Percentiles rank a stretch among this genome's conserved stretches.
Conservation (phyloP, 2,113 vertebrate genomes). For the Burhinus oedicnemus region DNA sequence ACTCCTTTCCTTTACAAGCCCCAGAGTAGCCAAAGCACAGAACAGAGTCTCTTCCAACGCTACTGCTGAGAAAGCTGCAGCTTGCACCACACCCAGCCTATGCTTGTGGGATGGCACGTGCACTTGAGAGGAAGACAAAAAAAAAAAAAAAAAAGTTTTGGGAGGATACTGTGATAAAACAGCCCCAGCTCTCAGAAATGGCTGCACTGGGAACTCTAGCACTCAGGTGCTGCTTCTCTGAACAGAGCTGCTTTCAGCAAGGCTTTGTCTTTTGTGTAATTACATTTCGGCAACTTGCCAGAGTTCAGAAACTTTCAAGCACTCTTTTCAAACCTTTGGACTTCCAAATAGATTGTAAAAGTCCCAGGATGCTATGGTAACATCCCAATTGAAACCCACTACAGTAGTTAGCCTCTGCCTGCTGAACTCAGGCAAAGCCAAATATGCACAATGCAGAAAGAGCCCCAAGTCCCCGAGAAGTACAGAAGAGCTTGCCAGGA, state of each 20-base stretch:
- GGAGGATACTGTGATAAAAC: background rate
- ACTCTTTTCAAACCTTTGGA: slow-evolving; percentile 67
- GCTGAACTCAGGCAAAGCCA: slow-evolving; percentile 20
- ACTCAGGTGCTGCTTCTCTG: slow-evolving; percentile 54
- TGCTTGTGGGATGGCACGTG: background rate
- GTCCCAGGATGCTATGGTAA: slow-evolving; percentile 62
- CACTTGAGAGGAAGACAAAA: background rate
- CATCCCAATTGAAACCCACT: slow-evolving; percentile 45
- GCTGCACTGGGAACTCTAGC: background rate
- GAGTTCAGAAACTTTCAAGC: slow-evolving; percentile 69
- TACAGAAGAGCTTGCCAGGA: slow-evolving; percentile 3
- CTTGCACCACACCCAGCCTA: background rate
- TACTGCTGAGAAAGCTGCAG: background rate
- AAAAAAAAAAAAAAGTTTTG: background rate
- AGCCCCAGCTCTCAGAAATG: background rate
- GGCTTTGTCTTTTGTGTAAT: slow-evolving; percentile 66
- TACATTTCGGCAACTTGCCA: slow-evolving; percentile 57
- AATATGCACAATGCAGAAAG: background rate
- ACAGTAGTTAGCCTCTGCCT: slow-evolving; percentile 17
- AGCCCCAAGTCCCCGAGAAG: background rate
- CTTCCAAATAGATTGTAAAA: slow-evolving; percentile 62
- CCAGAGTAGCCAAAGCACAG: background rate
- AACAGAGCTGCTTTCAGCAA: slow-evolving; percentile 34
- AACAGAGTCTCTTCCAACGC: background rate
- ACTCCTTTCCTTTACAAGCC: background rate